phyloP scores from a whole-genome alignment of 2,113 vertebrate species.

The Elanoides forficatus region DNA sequence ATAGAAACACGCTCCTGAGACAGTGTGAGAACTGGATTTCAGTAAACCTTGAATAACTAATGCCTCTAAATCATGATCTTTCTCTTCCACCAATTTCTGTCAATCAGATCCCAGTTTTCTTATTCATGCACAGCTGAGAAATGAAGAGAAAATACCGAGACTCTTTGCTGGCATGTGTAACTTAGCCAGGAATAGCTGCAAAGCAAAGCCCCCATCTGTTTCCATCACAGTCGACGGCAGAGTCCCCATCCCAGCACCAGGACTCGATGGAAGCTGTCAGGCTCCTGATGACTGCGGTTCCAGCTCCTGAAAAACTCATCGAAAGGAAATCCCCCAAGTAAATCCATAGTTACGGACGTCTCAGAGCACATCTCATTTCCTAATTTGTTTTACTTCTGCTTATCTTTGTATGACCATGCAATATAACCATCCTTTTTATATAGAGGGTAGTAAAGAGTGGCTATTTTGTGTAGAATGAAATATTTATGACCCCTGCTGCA shows the following conservation, averaged over 20 bases:
- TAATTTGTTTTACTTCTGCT: background rate
- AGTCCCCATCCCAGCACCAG: background rate
- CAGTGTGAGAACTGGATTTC: background rate
- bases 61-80: background rate
- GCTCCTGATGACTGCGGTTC: fast-evolving
- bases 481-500: background rate
- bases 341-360: background rate
- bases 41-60: background rate
- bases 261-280: background rate
- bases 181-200: background rate
- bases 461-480: background rate
- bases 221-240: fast-evolving
- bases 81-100: background rate
- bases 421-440: background rate
- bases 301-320: background rate
- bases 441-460: background rate
- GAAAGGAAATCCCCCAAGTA: background rate
- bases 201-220: background rate
- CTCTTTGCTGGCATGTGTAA: background rate
- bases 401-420: background rate
- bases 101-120: background rate
- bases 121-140: background rate
- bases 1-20: background rate
- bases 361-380: background rate
- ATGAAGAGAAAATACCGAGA: background rate